A percentile compares a stretch with the other conserved stretches of the same genome.
Conservation (phyloP, 2,888 invertebrate genomes). For the Lepeophtheirus nordmannii region DNA sequence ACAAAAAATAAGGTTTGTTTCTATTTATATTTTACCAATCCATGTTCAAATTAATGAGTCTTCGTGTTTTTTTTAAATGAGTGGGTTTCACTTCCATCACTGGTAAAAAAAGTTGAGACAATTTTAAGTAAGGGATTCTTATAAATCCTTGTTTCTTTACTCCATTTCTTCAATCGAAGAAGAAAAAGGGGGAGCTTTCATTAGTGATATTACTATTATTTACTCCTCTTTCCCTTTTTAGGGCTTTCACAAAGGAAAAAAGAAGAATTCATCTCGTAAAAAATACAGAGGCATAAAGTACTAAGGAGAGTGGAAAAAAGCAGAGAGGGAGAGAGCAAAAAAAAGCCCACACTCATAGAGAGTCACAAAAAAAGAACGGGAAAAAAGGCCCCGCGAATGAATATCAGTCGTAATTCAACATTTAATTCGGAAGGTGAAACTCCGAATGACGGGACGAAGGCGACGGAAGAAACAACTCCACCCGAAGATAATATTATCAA, state of each 20-base stretch:
- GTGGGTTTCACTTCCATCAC: too few species aligned
- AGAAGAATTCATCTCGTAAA: neutral
- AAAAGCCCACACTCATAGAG: too few species aligned
- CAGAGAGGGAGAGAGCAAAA: neutral
- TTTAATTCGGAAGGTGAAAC: neutral
- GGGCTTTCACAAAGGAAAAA: slow-evolving; percentile 4
- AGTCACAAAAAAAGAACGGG: too few species aligned
- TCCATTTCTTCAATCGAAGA: neutral
- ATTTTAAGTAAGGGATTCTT: too few species aligned
- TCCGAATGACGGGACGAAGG: neutral
- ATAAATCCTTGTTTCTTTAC: too few species aligned
- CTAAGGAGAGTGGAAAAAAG: neutral
- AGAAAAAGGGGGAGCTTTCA: neutral
- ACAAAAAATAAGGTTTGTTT: neutral
- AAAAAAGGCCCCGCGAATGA: slow-evolving; percentile 7
- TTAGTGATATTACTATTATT: neutral
- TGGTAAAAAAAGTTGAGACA: too few species aligned
- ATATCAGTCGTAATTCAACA: slow-evolving; percentile 5
- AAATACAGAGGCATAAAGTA: neutral
- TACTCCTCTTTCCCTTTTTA: neutral
- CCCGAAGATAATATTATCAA: neutral
- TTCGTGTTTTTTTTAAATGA: too few species aligned
- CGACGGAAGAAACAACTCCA: neutral
- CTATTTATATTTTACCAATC: too few species aligned
- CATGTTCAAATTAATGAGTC: too few species aligned